Evolutionary conservation across 2,888 invertebrate genomes (phyloP), one percentile per base, ranked within the genome.

Genomic region (Heterodera filipjevi): DNA sequence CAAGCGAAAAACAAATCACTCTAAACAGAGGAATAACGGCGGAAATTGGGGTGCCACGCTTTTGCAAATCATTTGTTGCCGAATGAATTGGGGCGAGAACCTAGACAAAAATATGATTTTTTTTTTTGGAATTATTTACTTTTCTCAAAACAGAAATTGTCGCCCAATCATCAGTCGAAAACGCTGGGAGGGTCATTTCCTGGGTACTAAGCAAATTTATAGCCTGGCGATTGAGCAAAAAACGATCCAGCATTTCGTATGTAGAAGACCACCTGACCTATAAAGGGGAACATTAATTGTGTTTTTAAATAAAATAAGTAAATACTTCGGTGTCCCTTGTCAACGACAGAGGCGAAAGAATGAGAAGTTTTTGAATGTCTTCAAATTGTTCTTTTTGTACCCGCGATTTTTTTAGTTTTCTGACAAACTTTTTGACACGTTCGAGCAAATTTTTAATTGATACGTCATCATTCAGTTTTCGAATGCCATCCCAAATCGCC

Each of bases 201-300:
- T 33, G 33, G 2, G 71, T 35, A 33, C 33, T 16, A 3, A 71
- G 19, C 71, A 71, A 71, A 33, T 10, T 71, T 16, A 71, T 33
- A 35, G 33, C 71, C 16, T 71, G 71, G 8, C 33, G 46, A 71
- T 71, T 71, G 2, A 71, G 14, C 14, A 71, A 33, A 71, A 71
- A 71, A 33, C 71, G 71, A 16, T 71, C 71, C 5, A 71, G 3
- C 71, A 71, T 71, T 30, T 6, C 5, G 30, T n/a, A 71, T 2
- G 71, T 71, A 10, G 71, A 71, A 27, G 71, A 71, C 71, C 71
- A 71, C n/a, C 71, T 19, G 8, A 71, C 71, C 71, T 71, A 10
- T 27, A 49, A 49, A 49, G 16, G 6, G 16, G 10, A 49, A 49
- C 3, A 12, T 16, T 49, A 12, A 16, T 12, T 19, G 16, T 49